phyloP scores from a whole-genome alignment of 2,113 vertebrate species.

The Choloepus hoffmanni region DNA sequence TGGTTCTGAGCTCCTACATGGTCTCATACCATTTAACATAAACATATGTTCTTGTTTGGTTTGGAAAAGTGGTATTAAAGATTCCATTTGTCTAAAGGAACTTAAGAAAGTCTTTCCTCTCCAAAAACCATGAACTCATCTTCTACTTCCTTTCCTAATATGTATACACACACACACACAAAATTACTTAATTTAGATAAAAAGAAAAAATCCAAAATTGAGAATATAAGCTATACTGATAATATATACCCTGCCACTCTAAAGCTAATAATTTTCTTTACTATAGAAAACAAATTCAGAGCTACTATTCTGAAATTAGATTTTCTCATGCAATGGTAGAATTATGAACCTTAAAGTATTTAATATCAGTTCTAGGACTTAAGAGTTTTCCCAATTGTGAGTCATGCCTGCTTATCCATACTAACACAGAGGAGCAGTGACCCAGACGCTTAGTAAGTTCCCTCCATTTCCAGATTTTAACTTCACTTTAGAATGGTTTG shows the following conservation, averaged over 20 bases:
- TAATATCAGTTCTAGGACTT: neutral
- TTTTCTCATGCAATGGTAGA: constrained; percentile 54
- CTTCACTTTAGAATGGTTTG: constrained; percentile 27
- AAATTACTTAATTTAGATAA: constrained; percentile 43
- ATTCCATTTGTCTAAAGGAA: constrained; percentile 49
- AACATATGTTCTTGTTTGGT: constrained; percentile 44
- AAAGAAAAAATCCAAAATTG: constrained; percentile 35
- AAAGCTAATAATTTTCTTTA: constrained; percentile 49
- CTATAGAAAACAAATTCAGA: constrained; percentile 46
- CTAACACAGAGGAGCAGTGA: neutral
- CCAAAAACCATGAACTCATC: neutral
- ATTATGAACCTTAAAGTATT: constrained; percentile 29
- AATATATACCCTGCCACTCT: constrained; percentile 3
- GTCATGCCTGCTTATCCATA: neutral
- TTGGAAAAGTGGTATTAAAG: constrained; percentile 43
- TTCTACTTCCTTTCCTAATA: neutral
- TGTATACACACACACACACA: neutral
- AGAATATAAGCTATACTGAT: neutral
- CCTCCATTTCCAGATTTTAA: constrained; percentile 54
- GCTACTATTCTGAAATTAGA: constrained; percentile 49
- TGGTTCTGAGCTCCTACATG: neutral
- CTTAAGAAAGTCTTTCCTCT: constrained; percentile 23
- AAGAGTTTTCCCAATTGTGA: neutral
- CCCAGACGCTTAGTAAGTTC: constrained; percentile 24
- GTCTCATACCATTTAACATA: neutral